phyloP scores from a whole-genome alignment of 2,888 invertebrate genomes.

The Cylindroiulus punctatus region DNA sequence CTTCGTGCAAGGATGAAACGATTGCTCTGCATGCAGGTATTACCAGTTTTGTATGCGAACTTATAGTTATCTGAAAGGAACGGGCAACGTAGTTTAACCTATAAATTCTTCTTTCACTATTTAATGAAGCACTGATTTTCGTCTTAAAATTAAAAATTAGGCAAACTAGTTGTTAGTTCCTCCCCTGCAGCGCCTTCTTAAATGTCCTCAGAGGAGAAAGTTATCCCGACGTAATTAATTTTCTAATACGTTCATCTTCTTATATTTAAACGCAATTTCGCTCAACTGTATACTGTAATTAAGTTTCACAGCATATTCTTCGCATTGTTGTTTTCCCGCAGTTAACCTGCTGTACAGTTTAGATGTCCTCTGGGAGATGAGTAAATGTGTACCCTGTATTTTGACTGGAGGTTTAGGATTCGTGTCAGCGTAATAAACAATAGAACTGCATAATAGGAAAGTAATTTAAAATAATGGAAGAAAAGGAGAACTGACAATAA shows the following conservation, averaged over 20 bases:
- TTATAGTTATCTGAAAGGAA: not conserved
- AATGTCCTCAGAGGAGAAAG: not conserved
- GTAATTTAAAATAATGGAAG: not conserved
- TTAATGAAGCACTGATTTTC: not conserved
- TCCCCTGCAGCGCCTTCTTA: not conserved
- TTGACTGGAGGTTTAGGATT: slow-evolving; percentile 29
- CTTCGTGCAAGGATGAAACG: not conserved
- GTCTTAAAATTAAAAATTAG: not conserved
- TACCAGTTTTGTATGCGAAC: not conserved
- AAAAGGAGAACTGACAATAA: slow-evolving; percentile 10
- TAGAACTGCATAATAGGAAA: slow-evolving; percentile 43
- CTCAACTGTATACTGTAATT: not conserved
- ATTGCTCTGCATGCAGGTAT: not conserved
- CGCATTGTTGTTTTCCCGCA: not conserved
- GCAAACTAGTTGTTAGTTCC: not conserved
- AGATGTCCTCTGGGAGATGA: not conserved
- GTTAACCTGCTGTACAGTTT: not conserved
- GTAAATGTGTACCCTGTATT: slow-evolving; percentile 6
- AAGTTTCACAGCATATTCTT: not conserved
- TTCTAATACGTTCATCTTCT: not conserved
- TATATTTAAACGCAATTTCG: slow-evolving; percentile 1
- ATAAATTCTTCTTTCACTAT: not conserved
- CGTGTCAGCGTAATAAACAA: slow-evolving; percentile 36
- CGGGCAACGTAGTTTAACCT: not conserved
- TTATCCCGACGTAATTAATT: not conserved